A percentile compares a stretch with the other conserved stretches of the same genome.
These are phyloP conservation scores for Rotaria magnacalcarata DNA, from an alignment of 2,888 invertebrate species.

Conservation along the genomic window DNA sequence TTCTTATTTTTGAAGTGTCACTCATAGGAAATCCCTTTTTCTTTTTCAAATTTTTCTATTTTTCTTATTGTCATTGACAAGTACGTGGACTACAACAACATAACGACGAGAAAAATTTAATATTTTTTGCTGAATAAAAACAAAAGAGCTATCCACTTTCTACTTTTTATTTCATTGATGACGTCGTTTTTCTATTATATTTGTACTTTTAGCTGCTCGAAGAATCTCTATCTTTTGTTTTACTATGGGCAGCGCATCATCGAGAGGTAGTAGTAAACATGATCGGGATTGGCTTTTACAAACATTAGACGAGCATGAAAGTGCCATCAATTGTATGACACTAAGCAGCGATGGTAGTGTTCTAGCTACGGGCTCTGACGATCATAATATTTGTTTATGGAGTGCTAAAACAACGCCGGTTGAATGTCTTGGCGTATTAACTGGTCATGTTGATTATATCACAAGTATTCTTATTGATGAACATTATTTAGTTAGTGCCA, in stretches of 20 bases:
- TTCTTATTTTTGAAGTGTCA: not conserved
- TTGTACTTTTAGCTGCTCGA: too few species aligned
- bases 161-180: not conserved
- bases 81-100: not conserved
- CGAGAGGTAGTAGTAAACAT: constrained; percentile 42
- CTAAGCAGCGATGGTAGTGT: constrained; percentile 62
- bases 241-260: constrained; percentile 40
- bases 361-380: constrained; percentile 62
- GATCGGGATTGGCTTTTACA: constrained; percentile 52
- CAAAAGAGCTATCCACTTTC: not conserved
- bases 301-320: constrained; percentile 57
- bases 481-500: constrained; percentile 61
- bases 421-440: constrained; percentile 61
- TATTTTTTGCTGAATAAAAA: not conserved
- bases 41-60: not conserved
- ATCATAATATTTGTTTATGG: constrained; percentile 61
- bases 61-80: not conserved
- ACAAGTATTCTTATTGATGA: constrained; percentile 61
- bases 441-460: constrained; percentile 61
- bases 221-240: not conserved
- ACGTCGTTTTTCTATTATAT: not conserved
- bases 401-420: constrained; percentile 59
- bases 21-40: not conserved
- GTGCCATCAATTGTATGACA: constrained; percentile 62
- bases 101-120: not conserved